Evolutionary conservation across 2,888 invertebrate genomes (phyloP), one percentile per base, ranked within the genome.

Genomic region (Melanophora roralis): DNA sequence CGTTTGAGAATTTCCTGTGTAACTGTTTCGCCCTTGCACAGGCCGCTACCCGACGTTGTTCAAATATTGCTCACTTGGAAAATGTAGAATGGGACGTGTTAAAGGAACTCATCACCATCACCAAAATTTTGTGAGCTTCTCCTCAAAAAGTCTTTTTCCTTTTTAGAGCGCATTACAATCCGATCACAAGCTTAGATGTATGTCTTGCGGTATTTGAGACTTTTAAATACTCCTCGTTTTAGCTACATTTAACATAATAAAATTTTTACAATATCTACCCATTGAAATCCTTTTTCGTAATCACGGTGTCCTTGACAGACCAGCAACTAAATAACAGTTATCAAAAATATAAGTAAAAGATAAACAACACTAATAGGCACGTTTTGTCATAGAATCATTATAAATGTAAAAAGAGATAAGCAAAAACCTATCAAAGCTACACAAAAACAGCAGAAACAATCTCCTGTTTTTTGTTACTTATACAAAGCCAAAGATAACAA

Each of bases 331-430:
- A 72, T 32, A 32, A 43, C 14, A 34, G 23, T 45, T 47, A 60
- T 47, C 47, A 69, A 36, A 71, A 51, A 43, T 45, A 14, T 4
- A 55, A 57, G 19, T 12, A 27, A 1, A 36, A 51, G 36, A 62
- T 12, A 11, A 69, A 62, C 21, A 65, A 53, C 64, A 75, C 75
- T 69, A n/a, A n/a, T n/a, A n/a, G n/a, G n/a, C n/a, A n/a, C n/a
- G 76, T 64, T 64, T 79, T 74, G 78, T 76, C 76, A 76, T 76
- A 14, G 49, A 43, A 76, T 71, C 69, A 76, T 69, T 64, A 69
- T 69, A 57, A 62, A 69, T 62, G 45, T 55, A 69, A 32, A 69
- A 45, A 76, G 57, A 65, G 45, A 74, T 49, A 74, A 34, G 36
- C 23, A 74, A 57, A 74, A 34, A 45, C 34, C 60, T 51, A 65